Conservation (phyloP, 37 sponge, comb jelly and placozoan species). For the Diacarnus erythraeanus region DNA sequence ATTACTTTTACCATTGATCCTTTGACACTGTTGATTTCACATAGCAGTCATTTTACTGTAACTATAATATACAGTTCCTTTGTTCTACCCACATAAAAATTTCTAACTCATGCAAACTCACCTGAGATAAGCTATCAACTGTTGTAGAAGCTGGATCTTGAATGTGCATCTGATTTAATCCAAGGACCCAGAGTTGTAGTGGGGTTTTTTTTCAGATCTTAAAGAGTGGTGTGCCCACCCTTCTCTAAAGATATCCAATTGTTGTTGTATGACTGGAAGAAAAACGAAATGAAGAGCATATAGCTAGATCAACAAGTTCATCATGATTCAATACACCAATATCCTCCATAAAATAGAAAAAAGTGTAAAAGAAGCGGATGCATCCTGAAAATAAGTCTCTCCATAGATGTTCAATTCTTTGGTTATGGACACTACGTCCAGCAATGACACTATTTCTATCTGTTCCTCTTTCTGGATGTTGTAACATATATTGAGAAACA, state of each 20-base stretch:
- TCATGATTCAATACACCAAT: conserved; percentile 3
- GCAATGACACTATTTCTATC: conserved; percentile 53
- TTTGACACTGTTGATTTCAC: too few species aligned
- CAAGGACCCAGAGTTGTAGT: conserved; percentile 4
- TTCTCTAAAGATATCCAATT: conserved; percentile 33
- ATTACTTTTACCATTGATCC: too few species aligned
- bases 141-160: too few species aligned
- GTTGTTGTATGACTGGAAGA: conserved; percentile 34
- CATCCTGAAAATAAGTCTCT: conserved; percentile 46
- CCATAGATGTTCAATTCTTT: conserved; percentile 69
- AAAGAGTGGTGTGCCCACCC: conserved; percentile 49
- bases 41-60: too few species aligned
- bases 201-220: conserved; percentile 24
- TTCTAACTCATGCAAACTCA: too few species aligned
- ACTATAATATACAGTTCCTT: too few species aligned
- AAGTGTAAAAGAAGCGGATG: conserved; percentile 28
- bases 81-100: too few species aligned
- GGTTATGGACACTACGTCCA: conserved; percentile 69
- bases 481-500: conserved; percentile 52
- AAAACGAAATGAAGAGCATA: conserved; percentile 61
- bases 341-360: conserved; percentile 54
- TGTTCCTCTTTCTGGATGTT: conserved; percentile 52
- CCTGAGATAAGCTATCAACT: too few species aligned
- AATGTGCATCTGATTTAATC: too few species aligned
- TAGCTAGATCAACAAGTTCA: conserved; percentile 35